These are phyloP conservation scores for Dasysyrphus tricinctus DNA, from an alignment of 2,888 invertebrate genomes.

Conservation along the genomic window DNA sequence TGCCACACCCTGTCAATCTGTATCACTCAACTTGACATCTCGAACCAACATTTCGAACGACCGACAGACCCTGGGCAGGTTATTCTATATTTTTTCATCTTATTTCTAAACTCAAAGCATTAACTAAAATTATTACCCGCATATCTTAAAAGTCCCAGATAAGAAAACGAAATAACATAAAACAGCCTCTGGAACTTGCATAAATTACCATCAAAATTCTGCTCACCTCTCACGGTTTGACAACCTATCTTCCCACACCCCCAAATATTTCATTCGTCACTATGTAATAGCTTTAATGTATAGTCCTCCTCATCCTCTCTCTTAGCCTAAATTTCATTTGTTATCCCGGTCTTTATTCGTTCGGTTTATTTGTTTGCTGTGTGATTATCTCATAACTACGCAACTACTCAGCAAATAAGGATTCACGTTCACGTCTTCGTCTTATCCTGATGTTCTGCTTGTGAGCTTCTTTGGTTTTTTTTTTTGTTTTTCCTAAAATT, in stretches of 20 bases:
- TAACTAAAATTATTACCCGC: conserved; percentile 38
- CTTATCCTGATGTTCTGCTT: conserved; percentile 60
- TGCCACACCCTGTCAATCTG: conserved; percentile 12
- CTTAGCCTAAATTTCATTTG: conserved; percentile 48
- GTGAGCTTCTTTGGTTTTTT: conserved; percentile 14
- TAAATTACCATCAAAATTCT: conserved; percentile 47
- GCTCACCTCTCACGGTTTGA: conserved; percentile 38
- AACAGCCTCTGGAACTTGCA: conserved; percentile 40
- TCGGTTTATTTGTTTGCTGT: conserved; percentile 67
- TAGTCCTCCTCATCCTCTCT: conserved; percentile 4
- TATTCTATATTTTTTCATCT: neutral
- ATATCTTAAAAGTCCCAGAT: conserved; percentile 41
- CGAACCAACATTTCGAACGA: neutral
- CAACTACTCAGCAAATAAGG: conserved; percentile 68
- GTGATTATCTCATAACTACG: conserved; percentile 72
- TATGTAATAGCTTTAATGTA: conserved; percentile 17
- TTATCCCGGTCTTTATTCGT: conserved; percentile 56
- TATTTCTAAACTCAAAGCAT: conserved; percentile 27
- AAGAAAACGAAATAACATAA: conserved; percentile 33
- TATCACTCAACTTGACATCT: conserved; percentile 12
- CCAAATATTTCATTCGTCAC: neutral
- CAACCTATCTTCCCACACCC: neutral
- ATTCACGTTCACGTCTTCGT: conserved; percentile 55
- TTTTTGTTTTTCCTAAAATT: conserved; percentile 24
- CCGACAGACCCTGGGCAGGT: conserved; percentile 11